These are phyloP conservation scores for Ischnus inquisitorius DNA, from an alignment of 2,888 invertebrate species.

Conservation along the genomic window DNA sequence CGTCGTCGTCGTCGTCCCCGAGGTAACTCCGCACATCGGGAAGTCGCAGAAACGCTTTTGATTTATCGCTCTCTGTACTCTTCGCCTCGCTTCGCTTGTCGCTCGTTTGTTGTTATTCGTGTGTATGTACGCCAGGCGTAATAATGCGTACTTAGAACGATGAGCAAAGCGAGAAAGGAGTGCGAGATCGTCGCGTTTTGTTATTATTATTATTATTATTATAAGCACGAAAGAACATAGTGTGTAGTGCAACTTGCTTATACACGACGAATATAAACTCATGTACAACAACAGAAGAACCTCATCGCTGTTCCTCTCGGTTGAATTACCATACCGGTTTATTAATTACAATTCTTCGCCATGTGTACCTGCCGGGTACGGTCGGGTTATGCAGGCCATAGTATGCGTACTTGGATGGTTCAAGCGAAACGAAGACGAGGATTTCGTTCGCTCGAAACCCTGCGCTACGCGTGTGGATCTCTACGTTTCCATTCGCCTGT, in stretches of 20 bases:
- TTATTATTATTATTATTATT: constrained; percentile 47
- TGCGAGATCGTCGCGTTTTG: constrained; percentile 42
- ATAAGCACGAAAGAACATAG: constrained; percentile 29
- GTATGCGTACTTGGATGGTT: constrained; percentile 10
- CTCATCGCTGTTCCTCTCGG: constrained; percentile 72
- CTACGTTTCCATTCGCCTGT: constrained; percentile 21
- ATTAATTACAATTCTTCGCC: constrained; percentile 77
- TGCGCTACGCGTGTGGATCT: constrained; percentile 19
- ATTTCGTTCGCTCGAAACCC: constrained; percentile 23
- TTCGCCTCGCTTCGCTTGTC: constrained; percentile 71
- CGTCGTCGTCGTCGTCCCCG: constrained; percentile 61
- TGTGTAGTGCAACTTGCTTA: constrained; percentile 5
- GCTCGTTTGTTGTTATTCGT: constrained; percentile 59
- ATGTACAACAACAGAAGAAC: constrained; percentile 69
- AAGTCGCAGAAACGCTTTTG: constrained; percentile 74
- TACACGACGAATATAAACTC: constrained; percentile 56
- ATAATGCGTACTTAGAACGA: constrained; percentile 67
- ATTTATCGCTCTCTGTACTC: constrained; percentile 77
- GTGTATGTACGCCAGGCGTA: constrained; percentile 56
- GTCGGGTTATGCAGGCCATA: constrained; percentile 2
- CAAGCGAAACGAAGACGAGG: constrained; percentile 30
- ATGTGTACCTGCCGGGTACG: constrained; percentile 36
- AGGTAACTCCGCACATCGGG: constrained; percentile 69
- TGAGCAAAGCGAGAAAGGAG: constrained; percentile 69
- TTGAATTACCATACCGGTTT: constrained; percentile 81